phyloP scores from a whole-genome alignment of 30 jellyfish, hydroid and myxozoan species.

The Hydractinia echinata region DNA sequence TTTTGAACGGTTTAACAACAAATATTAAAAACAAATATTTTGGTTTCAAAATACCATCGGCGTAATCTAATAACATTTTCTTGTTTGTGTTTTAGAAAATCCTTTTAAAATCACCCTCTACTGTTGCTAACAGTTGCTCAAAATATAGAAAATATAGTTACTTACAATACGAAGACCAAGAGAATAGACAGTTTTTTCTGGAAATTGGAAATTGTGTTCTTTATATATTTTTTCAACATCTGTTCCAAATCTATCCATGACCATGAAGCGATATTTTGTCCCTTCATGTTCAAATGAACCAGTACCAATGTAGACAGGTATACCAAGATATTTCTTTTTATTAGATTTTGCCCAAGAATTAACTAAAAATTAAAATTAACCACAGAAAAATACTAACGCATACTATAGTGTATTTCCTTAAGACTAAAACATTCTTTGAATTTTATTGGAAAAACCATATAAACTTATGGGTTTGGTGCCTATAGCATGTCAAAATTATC shows the following conservation, averaged over 20 bases:
- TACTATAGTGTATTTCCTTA: not conserved
- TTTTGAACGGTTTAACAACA: no score
- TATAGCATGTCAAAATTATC: no score
- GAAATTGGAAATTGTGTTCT: slow-evolving; percentile 43
- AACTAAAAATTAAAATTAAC: slow-evolving; percentile 31
- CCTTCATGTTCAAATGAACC: slow-evolving; percentile 77
- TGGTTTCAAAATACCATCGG: no score
- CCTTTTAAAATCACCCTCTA: no score
- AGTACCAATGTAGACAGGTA: slow-evolving; percentile 72
- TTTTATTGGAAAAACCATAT: no score
- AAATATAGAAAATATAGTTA: not conserved
- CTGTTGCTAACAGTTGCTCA: no score
- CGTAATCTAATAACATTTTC: no score
- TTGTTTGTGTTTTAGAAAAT: no score
- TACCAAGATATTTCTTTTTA: slow-evolving; percentile 58
- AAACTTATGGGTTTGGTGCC: no score
- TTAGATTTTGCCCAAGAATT: slow-evolving; percentile 63
- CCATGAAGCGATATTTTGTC: slow-evolving; percentile 69
- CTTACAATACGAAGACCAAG: slow-evolving; percentile 87
- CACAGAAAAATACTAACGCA: not conserved
- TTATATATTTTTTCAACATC: slow-evolving; percentile 79
- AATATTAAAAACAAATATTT: no score
- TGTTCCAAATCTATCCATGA: slow-evolving; percentile 85
- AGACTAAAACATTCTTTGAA: not conserved
- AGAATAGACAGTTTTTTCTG: slow-evolving; percentile 63